Percentiles rank a stretch among this genome's conserved stretches.
These are phyloP conservation scores for Pristionchus fissidentatus DNA, from an alignment of 2,888 invertebrate species.

Conservation along the genomic window DNA sequence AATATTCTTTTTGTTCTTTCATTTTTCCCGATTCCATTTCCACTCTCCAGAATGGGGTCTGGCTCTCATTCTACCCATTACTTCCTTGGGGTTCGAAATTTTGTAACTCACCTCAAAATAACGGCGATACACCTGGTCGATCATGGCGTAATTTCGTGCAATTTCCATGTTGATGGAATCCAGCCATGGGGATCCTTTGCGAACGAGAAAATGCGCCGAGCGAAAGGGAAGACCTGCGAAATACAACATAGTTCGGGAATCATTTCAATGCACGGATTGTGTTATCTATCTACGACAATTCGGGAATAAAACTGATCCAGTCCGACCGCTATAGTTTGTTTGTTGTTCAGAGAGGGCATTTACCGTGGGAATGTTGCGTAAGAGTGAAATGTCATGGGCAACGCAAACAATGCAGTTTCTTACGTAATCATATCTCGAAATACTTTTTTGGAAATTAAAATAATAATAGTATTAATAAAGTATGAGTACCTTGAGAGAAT, in stretches of 20 bases:
- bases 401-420: too few species aligned
- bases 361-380: too few species aligned
- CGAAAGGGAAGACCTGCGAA: neutral
- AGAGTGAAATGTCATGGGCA: too few species aligned
- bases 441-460: neutral
- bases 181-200: neutral
- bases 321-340: too few species aligned
- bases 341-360: too few species aligned
- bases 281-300: too few species aligned
- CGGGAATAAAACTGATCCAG: too few species aligned
- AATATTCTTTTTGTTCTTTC: neutral
- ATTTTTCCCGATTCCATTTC: neutral
- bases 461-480: neutral
- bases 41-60: neutral
- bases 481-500: neutral
- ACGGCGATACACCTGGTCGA: neutral
- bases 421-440: neutral
- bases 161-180: neutral
- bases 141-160: conserved; percentile 5
- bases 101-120: conserved; percentile 5
- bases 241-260: too few species aligned
- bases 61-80: neutral
- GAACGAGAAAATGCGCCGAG: neutral
- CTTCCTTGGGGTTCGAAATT: neutral
- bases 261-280: too few species aligned